Evolutionary conservation across 2,113 vertebrate species (phyloP).

Genomic region (Nesogale talazaci): DNA sequence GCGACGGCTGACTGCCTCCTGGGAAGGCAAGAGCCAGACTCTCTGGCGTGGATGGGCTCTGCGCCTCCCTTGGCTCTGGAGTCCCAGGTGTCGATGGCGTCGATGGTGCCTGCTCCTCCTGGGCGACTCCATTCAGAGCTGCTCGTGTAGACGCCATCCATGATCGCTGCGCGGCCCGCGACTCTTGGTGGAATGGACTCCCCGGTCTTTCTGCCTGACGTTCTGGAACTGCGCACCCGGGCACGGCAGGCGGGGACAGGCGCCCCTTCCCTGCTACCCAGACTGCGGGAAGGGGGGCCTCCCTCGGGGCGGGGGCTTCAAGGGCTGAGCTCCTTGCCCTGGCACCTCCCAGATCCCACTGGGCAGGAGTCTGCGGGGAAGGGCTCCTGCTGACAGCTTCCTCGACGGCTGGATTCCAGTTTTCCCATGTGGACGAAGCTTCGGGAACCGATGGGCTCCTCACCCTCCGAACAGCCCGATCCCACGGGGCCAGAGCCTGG

Average conservation of each 20-base stretch:
- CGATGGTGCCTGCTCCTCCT: not conserved
- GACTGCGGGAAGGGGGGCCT: not conserved
- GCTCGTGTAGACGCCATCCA: not conserved
- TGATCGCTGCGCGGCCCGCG: constrained; percentile 13
- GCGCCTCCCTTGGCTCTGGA: not conserved
- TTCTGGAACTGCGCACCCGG: not conserved
- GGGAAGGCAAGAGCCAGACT: not conserved
- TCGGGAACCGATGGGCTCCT: constrained; percentile 27
- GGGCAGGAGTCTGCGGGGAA: constrained; percentile 36
- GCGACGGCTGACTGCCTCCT: not conserved
- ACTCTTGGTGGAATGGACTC: constrained; percentile 22
- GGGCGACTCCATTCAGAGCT: constrained; percentile 28
- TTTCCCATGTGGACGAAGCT: constrained; percentile 18
- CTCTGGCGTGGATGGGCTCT: not conserved
- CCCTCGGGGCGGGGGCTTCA: not conserved
- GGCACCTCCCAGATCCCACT: constrained; percentile 7
- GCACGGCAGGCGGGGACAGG: not conserved
- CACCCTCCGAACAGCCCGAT: not conserved
- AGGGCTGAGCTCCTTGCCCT: constrained; percentile 26
- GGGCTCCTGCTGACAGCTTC: constrained; percentile 51
- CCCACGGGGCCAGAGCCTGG: constrained; percentile 16
- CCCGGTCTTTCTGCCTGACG: not conserved
- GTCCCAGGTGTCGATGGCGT: not conserved
- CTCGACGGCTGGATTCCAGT: not conserved
- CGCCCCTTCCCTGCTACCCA: not conserved